phyloP scores from a whole-genome alignment of 2,113 vertebrate species.

The Nymphicus hollandicus region DNA sequence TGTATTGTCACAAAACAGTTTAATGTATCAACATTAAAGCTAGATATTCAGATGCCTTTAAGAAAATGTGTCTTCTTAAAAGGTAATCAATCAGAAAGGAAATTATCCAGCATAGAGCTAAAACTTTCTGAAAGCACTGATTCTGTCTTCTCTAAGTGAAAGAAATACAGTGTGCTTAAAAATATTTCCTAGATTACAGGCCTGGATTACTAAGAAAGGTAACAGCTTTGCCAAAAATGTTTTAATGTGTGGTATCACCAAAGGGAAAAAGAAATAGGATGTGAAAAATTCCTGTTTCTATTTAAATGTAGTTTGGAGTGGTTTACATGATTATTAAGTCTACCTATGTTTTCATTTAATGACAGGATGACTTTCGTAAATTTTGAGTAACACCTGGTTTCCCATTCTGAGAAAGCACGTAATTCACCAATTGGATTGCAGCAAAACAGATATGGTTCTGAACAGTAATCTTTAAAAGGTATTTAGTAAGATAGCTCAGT shows the following conservation, averaged over 20 bases:
- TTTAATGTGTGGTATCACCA: slow-evolving; percentile 1
- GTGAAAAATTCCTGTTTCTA: not conserved
- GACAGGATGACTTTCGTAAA: not conserved
- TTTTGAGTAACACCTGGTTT: not conserved
- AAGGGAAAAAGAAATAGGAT: not conserved
- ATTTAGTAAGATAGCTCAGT: not conserved
- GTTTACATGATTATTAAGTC: not conserved
- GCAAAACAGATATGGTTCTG: not conserved
- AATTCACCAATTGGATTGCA: not conserved
- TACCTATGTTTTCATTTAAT: not conserved
- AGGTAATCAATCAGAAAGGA: not conserved
- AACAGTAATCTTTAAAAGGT: not conserved
- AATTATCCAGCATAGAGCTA: not conserved
- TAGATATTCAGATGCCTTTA: not conserved
- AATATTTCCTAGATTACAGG: not conserved
- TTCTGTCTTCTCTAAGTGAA: not conserved
- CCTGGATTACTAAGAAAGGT: not conserved
- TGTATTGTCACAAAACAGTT: slow-evolving; percentile 8
- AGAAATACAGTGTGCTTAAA: not conserved
- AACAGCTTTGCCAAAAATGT: not conserved
- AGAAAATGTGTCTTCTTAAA: not conserved
- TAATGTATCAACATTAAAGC: not conserved
- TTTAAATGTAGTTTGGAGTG: not conserved
- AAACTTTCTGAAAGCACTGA: not conserved
- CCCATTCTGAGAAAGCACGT: not conserved